phyloP scores from a whole-genome alignment of 2,797 vertebrate genomes.

The Pipistrellus nathusii region DNA sequence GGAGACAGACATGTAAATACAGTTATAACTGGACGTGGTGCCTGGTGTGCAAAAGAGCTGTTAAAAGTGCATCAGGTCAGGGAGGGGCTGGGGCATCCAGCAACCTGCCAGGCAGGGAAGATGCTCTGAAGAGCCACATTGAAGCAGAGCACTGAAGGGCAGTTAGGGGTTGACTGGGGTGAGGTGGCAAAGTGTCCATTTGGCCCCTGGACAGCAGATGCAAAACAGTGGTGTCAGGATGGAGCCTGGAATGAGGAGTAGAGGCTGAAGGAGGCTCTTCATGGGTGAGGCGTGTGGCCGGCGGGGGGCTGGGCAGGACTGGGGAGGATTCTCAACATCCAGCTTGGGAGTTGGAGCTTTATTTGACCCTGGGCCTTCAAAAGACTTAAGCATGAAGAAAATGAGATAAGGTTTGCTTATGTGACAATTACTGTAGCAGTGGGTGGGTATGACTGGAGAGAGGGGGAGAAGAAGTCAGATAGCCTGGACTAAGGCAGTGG shows the following conservation, averaged over 20 bases:
- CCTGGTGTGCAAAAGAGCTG: not conserved
- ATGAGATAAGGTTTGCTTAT: not conserved
- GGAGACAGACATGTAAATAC: too few relatives aligned
- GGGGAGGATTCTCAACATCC: too few relatives aligned
- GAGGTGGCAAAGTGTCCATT: not conserved
- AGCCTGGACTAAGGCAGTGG: not conserved
- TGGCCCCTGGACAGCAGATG: not conserved
- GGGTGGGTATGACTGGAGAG: not conserved
- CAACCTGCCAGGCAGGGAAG: too few relatives aligned
- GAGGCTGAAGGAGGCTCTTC: rapidly evolving
- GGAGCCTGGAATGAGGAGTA: not conserved
- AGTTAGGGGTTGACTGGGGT: not conserved
- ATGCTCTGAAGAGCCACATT: not conserved
- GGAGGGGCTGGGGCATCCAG: too few relatives aligned
- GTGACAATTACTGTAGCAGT: too few relatives aligned
- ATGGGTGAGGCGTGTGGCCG: rapidly evolving
- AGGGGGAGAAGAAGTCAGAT: not conserved
- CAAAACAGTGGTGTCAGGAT: rapidly evolving
- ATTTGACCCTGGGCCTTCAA: not conserved
- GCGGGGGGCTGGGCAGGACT: too few relatives aligned
- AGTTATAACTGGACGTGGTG: too few relatives aligned
- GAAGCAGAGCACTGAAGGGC: not conserved
- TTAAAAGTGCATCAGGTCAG: not conserved
- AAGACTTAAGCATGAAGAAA: not conserved
- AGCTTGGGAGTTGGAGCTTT: not conserved